Percentiles rank a stretch among this genome's conserved stretches.
These are phyloP conservation scores for Lepus townsendii DNA, from an alignment of 2,797 vertebrate species.

Conservation along the genomic window DNA sequence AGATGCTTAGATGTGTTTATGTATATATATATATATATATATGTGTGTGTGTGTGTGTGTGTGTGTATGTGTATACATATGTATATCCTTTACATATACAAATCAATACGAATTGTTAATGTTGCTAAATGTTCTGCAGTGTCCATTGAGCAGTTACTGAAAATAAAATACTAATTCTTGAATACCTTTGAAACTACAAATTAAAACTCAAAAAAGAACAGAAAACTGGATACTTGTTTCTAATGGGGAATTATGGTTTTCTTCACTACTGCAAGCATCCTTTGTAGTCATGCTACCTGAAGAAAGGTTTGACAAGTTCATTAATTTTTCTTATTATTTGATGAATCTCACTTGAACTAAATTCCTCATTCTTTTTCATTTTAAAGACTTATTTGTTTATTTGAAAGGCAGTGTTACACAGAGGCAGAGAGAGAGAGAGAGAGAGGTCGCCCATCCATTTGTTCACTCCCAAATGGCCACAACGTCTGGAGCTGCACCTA, in stretches of 20 bases:
- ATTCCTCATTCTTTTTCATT: not conserved
- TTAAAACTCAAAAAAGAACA: not conserved
- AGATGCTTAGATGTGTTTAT: not conserved
- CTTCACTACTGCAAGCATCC: constrained; percentile 18
- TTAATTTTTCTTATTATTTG: constrained; percentile 48
- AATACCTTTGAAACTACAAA: not conserved
- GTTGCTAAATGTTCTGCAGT: constrained; percentile 20
- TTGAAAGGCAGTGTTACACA: no score
- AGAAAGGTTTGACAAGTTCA: constrained; percentile 8
- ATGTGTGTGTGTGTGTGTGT: no score
- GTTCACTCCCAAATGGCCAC: no score
- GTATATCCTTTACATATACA: not conserved
- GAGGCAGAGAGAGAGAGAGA: no score
- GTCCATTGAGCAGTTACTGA: not conserved
- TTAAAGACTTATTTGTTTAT: no score
- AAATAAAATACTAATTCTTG: not conserved
- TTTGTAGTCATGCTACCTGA: not conserved
- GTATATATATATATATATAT: no score
- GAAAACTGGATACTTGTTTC: constrained; percentile 17
- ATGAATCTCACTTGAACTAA: not conserved
- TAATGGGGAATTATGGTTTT: constrained; percentile 9
- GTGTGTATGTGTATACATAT: no score
- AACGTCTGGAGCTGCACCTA: no score
- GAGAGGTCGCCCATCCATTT: no score
- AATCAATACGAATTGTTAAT: constrained; percentile 28